phyloP scores from a whole-genome alignment of 2,113 vertebrate species.

The Peromyscus maniculatus region DNA sequence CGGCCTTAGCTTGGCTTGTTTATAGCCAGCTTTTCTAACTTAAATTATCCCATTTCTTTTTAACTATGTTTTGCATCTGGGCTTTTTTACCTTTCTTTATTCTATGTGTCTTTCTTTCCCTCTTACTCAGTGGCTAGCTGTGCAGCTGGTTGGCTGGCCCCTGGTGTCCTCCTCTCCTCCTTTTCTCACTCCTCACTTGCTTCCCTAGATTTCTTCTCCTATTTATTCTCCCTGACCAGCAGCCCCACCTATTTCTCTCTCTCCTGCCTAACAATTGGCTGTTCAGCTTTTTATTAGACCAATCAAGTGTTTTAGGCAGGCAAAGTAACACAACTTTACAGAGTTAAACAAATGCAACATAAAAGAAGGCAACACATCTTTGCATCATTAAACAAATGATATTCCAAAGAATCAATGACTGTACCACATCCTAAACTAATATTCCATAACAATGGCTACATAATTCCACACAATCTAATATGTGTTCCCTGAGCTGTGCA shows the following conservation, averaged over 20 bases:
- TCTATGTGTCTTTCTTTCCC: not conserved
- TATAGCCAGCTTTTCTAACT: not conserved
- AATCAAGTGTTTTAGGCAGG: not conserved
- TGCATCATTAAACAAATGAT: not conserved
- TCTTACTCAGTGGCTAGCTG: not conserved
- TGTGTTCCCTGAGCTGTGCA: not conserved
- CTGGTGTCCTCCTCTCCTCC: not conserved
- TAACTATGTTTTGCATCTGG: not conserved
- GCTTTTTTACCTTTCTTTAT: not conserved
- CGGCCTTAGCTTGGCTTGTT: not conserved
- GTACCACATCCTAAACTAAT: not conserved
- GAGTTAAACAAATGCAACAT: not conserved
- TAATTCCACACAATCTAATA: not conserved
- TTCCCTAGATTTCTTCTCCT: not conserved
- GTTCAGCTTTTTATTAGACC: not conserved
- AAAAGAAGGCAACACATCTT: not conserved
- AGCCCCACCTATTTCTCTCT: not conserved
- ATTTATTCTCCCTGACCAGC: not conserved
- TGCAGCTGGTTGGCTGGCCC: not conserved
- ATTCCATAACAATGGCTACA: not conserved
- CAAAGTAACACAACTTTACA: not conserved
- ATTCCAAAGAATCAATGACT: not conserved
- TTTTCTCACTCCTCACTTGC: not conserved
- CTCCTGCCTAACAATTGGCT: not conserved
- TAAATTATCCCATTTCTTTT: not conserved